Conservation (phyloP, 2,113 vertebrate species). For the Synodontis membranacea region DNA sequence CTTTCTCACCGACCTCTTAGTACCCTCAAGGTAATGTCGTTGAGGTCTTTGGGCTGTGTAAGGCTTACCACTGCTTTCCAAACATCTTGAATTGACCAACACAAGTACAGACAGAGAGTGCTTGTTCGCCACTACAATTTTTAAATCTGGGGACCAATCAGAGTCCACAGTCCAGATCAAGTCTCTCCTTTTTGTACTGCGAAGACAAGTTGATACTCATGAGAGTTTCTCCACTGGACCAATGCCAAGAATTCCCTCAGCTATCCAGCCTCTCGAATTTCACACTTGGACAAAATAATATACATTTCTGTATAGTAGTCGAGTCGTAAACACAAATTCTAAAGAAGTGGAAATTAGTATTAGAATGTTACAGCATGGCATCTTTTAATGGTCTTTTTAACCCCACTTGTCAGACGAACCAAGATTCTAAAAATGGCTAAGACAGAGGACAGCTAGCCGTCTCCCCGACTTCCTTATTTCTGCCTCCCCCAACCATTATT, state of each 20-base stretch:
- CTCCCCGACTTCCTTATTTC: not conserved
- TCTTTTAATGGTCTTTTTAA: not conserved
- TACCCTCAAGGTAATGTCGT: not conserved
- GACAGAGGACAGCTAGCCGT: not conserved
- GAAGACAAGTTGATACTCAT: not conserved
- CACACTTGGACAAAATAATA: not conserved
- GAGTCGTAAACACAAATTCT: not conserved
- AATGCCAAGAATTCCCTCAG: not conserved
- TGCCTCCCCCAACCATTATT: constrained; percentile 24
- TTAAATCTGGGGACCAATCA: not conserved
- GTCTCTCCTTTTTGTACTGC: not conserved
- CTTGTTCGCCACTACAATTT: not conserved
- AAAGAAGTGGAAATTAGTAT: not conserved
- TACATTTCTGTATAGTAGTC: not conserved
- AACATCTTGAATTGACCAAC: not conserved
- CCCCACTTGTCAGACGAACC: not conserved
- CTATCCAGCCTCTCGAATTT: not conserved
- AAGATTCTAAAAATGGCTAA: not conserved
- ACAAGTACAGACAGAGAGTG: not conserved
- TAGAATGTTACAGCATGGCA: not conserved
- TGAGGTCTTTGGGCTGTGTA: not conserved
- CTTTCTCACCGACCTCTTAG: not conserved
- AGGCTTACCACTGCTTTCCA: not conserved
- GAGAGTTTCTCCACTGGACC: not conserved
- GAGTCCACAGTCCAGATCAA: not conserved